A percentile compares a stretch with the other conserved stretches of the same genome.
Evolutionary conservation across 2,888 invertebrate genomes (phyloP).

Genomic region (Itoplectis maculator): DNA sequence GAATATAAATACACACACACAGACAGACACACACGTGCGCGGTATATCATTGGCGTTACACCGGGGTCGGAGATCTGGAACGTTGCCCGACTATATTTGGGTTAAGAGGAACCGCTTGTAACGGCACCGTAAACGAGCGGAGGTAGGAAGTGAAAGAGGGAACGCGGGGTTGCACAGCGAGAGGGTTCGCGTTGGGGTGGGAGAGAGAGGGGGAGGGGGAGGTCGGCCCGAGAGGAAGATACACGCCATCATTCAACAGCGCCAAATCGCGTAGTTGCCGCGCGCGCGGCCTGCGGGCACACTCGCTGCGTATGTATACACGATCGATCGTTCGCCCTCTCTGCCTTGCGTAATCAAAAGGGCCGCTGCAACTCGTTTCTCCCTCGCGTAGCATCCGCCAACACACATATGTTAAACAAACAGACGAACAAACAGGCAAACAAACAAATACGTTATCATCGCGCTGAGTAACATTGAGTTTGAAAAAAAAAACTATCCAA

Average conservation of each 20-base stretch:
- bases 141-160: slow-evolving; percentile 4
- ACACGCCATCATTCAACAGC: slow-evolving; percentile 65
- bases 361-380: neutral
- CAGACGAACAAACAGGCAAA: too few species aligned
- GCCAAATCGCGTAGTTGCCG: slow-evolving; percentile 60
- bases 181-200: too few species aligned
- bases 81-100: slow-evolving; percentile 64
- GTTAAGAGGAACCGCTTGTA: slow-evolving; percentile 64
- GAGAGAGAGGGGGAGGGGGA: neutral
- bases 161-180: too few species aligned
- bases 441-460: too few species aligned
- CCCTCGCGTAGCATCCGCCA: neutral
- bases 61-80: slow-evolving; percentile 60
- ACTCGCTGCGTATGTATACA: slow-evolving; percentile 25
- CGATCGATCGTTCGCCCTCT: slow-evolving; percentile 58
- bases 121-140: slow-evolving; percentile 48
- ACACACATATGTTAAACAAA: slow-evolving; percentile 6
- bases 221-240: slow-evolving; percentile 35
- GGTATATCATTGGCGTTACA: slow-evolving; percentile 50
- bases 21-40: slow-evolving; percentile 16
- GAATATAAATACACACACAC: slow-evolving; percentile 34
- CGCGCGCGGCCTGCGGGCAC: slow-evolving; percentile 29
- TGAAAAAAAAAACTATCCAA: too few species aligned
- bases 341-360: slow-evolving; percentile 20
- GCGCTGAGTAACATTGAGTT: too few species aligned